These are phyloP conservation scores for Zaprionus davidi DNA, from an alignment of 1,140 invertebrate species.

Conservation along the genomic window DNA sequence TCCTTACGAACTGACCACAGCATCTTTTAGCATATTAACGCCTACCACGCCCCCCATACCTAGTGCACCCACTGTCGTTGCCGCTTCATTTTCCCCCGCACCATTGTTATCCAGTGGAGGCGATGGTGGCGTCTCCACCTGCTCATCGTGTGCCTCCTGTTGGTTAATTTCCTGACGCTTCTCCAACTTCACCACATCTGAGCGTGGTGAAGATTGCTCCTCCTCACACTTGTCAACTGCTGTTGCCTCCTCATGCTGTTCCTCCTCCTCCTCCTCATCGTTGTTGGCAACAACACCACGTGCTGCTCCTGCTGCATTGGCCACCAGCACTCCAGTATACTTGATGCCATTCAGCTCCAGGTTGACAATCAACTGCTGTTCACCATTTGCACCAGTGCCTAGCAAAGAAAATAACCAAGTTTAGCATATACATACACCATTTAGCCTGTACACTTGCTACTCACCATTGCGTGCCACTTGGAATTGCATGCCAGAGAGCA, in stretches of 20 bases:
- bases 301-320: constrained; percentile 85
- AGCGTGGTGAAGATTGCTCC: neutral
- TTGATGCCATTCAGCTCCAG: constrained; percentile 98
- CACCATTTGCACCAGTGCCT: constrained; percentile 89
- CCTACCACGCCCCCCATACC: constrained; percentile 35
- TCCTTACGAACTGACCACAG: constrained; percentile 68
- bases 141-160: constrained; percentile 45
- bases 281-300: neutral
- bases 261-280: constrained; percentile 1
- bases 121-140: constrained; percentile 20
- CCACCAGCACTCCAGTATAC: constrained; percentile 95
- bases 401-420: neutral
- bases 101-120: neutral
- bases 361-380: constrained; percentile 95
- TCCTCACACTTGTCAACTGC: neutral
- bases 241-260: constrained; percentile 9
- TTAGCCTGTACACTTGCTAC: constrained; percentile 39
- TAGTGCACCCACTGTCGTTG: constrained; percentile 10
- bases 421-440: neutral
- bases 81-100: neutral
- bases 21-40: constrained; percentile 61
- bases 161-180: constrained; percentile 29
- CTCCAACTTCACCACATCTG: constrained; percentile 28
- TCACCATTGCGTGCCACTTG: constrained; percentile 95
- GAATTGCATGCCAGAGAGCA: constrained; percentile 90